These are phyloP conservation scores for Octopus sinensis DNA, from an alignment of 1,140 invertebrate species.

Conservation along the genomic window DNA sequence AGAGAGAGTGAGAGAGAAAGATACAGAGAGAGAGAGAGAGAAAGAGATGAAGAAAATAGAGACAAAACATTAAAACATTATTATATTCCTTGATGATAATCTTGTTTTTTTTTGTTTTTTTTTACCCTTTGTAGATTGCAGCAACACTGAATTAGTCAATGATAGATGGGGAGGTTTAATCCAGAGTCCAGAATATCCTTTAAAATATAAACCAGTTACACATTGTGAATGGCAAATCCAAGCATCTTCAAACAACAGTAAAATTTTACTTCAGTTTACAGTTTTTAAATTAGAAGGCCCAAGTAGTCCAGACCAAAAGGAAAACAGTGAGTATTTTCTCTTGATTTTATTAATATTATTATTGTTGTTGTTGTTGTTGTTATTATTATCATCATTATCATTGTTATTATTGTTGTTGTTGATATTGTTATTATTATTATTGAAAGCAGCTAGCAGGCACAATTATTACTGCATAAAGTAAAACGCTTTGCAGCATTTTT, in stretches of 20 bases:
- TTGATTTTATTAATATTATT: background rate
- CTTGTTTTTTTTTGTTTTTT: background rate
- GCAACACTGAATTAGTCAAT: conserved; percentile 23
- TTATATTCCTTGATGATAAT: background rate
- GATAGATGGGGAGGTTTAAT: conserved; percentile 52
- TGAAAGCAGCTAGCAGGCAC: too few relatives aligned
- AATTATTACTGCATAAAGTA: too few relatives aligned
- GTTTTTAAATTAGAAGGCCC: conserved; percentile 36
- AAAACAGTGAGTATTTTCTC: conserved; percentile 1
- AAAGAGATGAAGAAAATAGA: too few relatives aligned
- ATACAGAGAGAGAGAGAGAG: too few relatives aligned
- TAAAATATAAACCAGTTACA: conserved; percentile 50
- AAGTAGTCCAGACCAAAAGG: background rate
- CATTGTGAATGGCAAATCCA: conserved; percentile 57
- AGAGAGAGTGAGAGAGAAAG: too few relatives aligned
- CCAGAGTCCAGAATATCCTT: conserved; percentile 57
- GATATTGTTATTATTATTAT: too few relatives aligned
- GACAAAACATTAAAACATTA: too few relatives aligned
- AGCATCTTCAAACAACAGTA: conserved; percentile 33
- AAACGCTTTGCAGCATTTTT: too few relatives aligned
- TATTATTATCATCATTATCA: too few relatives aligned
- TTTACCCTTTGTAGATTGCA: conserved; percentile 32
- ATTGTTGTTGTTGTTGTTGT: too few relatives aligned
- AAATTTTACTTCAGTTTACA: conserved; percentile 34
- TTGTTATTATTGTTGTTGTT: too few relatives aligned